A percentile compares a stretch with the other conserved stretches of the same genome.
Conservation (phyloP, 1,140 invertebrate species). For the Melanaphis sacchari region DNA sequence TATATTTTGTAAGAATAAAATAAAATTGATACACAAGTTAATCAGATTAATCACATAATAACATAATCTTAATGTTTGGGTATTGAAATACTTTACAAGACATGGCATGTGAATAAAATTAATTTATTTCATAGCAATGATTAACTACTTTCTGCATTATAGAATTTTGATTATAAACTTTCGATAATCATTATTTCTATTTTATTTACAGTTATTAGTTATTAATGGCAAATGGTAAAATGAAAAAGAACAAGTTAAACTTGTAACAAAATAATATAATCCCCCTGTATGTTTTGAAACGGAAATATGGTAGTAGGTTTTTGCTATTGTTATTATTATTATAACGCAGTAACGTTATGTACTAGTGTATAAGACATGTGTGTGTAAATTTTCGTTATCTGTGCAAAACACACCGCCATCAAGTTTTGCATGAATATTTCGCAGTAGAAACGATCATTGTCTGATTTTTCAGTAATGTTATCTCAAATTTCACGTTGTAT, state of each 20-base stretch:
- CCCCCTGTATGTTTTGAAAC: not conserved
- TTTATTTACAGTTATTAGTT: not conserved
- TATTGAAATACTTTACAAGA: no score
- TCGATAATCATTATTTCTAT: not conserved
- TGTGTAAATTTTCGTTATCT: not conserved
- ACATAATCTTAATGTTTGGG: no score
- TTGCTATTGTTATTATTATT: not conserved
- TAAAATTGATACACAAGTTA: no score
- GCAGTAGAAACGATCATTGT: not conserved
- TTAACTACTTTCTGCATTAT: no score
- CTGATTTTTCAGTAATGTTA: not conserved
- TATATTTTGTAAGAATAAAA: no score
- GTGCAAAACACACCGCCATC: not conserved
- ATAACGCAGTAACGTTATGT: not conserved
- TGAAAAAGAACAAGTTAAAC: not conserved
- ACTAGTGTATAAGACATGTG: not conserved
- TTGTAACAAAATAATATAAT: not conserved
- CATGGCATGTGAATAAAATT: no score
- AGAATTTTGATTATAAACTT: no score
- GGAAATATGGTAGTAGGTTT: not conserved
- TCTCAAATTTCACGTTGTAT: not conserved
- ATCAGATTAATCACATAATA: no score
- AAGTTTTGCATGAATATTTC: not conserved
- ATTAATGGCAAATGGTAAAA: not conserved
- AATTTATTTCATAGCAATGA: no score